Conservation (phyloP, 2,888 invertebrate species). For the Brenthis hecate region DNA sequence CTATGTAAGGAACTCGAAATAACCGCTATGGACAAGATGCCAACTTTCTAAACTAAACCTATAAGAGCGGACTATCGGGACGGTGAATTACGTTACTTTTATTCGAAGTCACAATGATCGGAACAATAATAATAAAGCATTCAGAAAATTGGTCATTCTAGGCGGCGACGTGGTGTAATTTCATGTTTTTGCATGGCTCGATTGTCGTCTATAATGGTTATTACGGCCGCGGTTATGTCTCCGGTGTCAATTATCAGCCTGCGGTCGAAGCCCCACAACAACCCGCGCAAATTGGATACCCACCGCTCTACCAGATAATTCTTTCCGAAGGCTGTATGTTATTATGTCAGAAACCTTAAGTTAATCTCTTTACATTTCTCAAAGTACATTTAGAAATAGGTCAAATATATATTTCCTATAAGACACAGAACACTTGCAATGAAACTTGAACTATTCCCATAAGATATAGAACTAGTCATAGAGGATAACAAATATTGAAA, state of each 20-base stretch:
- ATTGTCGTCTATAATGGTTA: conserved; percentile 57
- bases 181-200: conserved; percentile 58
- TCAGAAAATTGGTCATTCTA: conserved; percentile 64
- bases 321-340: conserved; percentile 64
- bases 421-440: conserved; percentile 37
- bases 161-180: conserved; percentile 55
- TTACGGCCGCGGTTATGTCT: conserved; percentile 60
- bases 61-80: conserved; percentile 66
- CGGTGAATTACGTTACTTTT: conserved; percentile 75
- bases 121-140: conserved; percentile 69
- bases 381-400: conserved; percentile 53
- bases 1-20: conserved; percentile 72
- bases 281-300: conserved; percentile 74
- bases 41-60: conserved; percentile 81
- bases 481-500: conserved; percentile 69
- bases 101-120: conserved; percentile 59
- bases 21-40: conserved; percentile 78
- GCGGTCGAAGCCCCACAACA: conserved; percentile 74
- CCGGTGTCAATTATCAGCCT: conserved; percentile 74
- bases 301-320: conserved; percentile 72
- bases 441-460: conserved; percentile 43
- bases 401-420: conserved; percentile 42
- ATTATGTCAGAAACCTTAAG: conserved; percentile 56
- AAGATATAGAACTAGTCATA: conserved; percentile 37
- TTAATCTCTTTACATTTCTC: conserved; percentile 51